A percentile compares a stretch with the other conserved stretches of the same genome.
Evolutionary conservation across 2,888 invertebrate genomes (phyloP).

Genomic region (Camponotus fellah): DNA sequence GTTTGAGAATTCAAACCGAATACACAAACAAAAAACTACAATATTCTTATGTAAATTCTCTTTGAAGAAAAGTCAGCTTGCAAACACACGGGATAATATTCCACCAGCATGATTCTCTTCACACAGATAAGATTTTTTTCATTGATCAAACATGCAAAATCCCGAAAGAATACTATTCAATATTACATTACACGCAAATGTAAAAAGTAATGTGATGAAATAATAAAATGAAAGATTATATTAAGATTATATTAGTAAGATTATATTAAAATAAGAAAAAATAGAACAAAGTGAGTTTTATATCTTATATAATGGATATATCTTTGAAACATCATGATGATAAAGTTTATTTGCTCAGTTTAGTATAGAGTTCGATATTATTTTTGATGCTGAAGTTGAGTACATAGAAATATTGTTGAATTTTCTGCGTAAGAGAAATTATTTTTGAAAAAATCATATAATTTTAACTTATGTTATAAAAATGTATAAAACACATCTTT

Average conservation of each 20-base stretch:
- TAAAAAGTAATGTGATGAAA: background rate
- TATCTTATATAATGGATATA: background rate
- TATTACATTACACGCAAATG: background rate
- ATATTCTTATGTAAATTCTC: conserved; percentile 36
- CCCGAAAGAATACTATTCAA: conserved; percentile 1
- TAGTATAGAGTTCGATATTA: background rate
- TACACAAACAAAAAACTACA: conserved; percentile 19
- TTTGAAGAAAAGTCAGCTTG: conserved; percentile 40
- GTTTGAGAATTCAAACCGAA: conserved; percentile 20
- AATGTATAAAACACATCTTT: background rate
- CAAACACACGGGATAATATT: conserved; percentile 32
- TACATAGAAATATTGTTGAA: background rate
- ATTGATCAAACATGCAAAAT: conserved; percentile 10
- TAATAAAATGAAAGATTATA: background rate
- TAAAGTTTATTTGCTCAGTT: background rate
- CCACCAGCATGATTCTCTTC: conserved; percentile 4
- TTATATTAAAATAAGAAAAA: background rate
- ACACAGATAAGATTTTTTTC: conserved; percentile 1
- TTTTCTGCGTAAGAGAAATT: background rate
- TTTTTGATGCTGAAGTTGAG: background rate
- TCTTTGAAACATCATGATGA: background rate
- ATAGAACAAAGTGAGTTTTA: background rate
- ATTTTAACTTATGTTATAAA: no score
- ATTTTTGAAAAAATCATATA: background rate
- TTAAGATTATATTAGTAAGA: background rate